Evolutionary conservation across 2,113 vertebrate species (phyloP).

Genomic region (Piliocolobus tephrosceles): DNA sequence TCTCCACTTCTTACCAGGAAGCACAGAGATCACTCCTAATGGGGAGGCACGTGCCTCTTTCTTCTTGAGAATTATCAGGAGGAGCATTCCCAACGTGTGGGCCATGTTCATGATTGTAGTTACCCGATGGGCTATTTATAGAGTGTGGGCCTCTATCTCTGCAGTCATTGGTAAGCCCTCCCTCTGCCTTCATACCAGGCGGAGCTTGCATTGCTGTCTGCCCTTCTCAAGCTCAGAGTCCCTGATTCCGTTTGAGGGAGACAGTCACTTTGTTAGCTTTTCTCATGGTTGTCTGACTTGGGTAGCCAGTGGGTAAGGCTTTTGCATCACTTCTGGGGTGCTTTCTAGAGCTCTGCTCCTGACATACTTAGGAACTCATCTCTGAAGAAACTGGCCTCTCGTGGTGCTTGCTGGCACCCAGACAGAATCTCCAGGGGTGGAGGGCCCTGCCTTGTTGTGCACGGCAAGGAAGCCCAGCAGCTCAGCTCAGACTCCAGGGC

Average conservation of each 20-base stretch:
- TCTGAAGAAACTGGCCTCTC: background rate
- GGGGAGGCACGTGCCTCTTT: background rate
- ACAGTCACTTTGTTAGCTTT: background rate
- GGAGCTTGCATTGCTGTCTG: background rate
- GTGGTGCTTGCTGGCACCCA: background rate
- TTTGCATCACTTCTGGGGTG: background rate
- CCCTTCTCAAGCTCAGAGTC: background rate
- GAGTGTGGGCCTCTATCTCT: accelerated
- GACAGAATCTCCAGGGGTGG: background rate
- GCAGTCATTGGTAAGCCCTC: background rate
- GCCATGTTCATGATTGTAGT: background rate
- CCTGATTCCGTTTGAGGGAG: background rate
- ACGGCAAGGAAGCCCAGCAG: background rate
- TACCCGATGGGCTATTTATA: background rate
- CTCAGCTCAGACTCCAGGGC: background rate
- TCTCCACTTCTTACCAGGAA: background rate
- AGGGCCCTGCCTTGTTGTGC: background rate
- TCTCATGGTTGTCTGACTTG: background rate
- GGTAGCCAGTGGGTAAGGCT: background rate
- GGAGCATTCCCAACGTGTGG: background rate
- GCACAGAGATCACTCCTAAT: background rate
- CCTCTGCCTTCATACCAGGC: background rate
- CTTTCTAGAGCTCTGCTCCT: background rate
- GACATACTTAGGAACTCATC: background rate
- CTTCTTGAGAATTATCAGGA: background rate